A percentile compares a stretch with the other conserved stretches of the same genome.
Conservation (phyloP, 2,888 invertebrate species). For the Hemistola chrysoprasaria region DNA sequence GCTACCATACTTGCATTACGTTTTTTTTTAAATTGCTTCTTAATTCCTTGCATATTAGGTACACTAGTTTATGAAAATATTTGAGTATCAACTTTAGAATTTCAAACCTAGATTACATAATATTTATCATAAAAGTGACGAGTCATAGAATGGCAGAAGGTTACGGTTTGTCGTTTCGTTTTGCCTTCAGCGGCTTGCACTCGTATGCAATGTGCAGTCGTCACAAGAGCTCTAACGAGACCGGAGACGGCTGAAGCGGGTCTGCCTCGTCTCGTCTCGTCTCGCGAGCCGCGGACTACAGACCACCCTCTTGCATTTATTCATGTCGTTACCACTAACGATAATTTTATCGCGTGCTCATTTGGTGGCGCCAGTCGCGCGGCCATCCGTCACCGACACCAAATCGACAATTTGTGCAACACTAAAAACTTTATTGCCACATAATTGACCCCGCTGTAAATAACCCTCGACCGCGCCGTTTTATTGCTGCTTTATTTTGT, state of each 20-base stretch:
- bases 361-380: constrained; percentile 79
- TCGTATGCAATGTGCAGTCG: constrained; percentile 39
- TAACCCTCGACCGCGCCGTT: constrained; percentile 53
- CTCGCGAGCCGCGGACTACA: constrained; percentile 51
- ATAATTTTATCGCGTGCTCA: constrained; percentile 84
- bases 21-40: no score
- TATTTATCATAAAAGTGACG: no score
- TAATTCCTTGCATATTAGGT: no score
- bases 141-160: no score
- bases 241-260: constrained; percentile 39
- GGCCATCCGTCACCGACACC: constrained; percentile 76
- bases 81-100: no score
- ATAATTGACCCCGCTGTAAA: constrained; percentile 76
- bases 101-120: no score
- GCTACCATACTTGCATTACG: no score
- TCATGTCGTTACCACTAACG: constrained; percentile 83
- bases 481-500: constrained; percentile 54
- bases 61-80: no score
- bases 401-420: constrained; percentile 79
- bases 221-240: constrained; percentile 74
- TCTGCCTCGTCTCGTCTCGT: constrained; percentile 49
- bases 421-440: constrained; percentile 79
- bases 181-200: constrained; percentile 18
- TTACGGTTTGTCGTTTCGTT: no score
- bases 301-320: constrained; percentile 81